Evolutionary conservation across 2,797 vertebrate species (phyloP).

Genomic region (Mionectes olivaceus): DNA sequence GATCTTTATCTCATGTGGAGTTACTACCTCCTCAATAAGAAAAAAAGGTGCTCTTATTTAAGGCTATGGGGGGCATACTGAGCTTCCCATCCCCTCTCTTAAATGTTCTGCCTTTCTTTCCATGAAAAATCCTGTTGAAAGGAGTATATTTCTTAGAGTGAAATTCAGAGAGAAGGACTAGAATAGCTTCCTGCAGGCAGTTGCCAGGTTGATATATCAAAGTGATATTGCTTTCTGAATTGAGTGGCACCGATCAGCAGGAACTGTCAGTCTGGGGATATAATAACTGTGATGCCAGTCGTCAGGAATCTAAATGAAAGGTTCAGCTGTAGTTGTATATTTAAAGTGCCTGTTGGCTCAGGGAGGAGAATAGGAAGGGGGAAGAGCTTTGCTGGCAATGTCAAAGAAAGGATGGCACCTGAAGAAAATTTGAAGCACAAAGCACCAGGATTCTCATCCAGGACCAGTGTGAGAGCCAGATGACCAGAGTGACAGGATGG

Average conservation of each 20-base stretch:
- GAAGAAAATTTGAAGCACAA: neutral
- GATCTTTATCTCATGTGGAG: conserved; percentile 34
- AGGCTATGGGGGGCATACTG: conserved; percentile 13
- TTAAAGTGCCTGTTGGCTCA: conserved; percentile 19
- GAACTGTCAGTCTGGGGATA: conserved; percentile 63
- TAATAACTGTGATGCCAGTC: conserved; percentile 67
- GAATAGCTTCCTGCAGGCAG: conserved; percentile 67
- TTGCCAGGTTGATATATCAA: conserved; percentile 67
- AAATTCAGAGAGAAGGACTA: conserved; percentile 63
- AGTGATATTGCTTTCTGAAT: conserved; percentile 46
- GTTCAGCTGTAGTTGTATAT: conserved; percentile 38
- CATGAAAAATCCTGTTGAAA: conserved; percentile 52
- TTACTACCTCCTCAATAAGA: conserved; percentile 65
- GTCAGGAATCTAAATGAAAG: conserved; percentile 59
- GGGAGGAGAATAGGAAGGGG: neutral
- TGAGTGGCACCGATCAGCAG: conserved; percentile 70
- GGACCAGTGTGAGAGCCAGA: neutral
- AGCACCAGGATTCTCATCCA: neutral
- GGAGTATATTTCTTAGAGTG: conserved; percentile 35
- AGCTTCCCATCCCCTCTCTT: conserved; percentile 51
- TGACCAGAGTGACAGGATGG: neutral
- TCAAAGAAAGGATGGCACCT: neutral
- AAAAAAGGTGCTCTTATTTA: conserved; percentile 32
- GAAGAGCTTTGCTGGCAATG: conserved; percentile 3
- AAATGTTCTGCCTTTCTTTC: conserved; percentile 25